Evolutionary conservation across 2,113 vertebrate species (phyloP), one percentile per base, ranked within the genome.

Genomic region (Alethe castanea): DNA sequence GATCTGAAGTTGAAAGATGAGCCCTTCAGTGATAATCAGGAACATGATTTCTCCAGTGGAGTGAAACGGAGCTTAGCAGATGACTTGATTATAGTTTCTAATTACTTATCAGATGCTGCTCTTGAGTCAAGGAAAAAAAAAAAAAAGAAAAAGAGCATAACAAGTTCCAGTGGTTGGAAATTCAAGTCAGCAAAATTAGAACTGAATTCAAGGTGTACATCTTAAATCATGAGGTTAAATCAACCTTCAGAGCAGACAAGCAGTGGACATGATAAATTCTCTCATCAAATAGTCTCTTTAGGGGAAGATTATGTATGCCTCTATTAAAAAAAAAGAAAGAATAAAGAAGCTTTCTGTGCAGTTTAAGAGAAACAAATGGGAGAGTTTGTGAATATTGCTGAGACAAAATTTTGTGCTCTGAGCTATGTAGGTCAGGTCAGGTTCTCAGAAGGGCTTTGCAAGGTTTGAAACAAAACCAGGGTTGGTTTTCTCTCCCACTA

Each of bases 101-200:
- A 92, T 96, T 92, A 65, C 76, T 82, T 67, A 76, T 62, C 90
- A 90, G 69, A 78, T 81, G 47, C 73, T 86, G 78, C 47, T 95
- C 78, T 42, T 31, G 44, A 90, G 53, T 62, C 20, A 71, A 57
- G 17, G 0, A 13, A 7, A 90, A 70, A 56, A 50, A 56, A 48
- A 78, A 26, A 53, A 11, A 52, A 16, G 40, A 64, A 36, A 26
- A 33, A 31, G 4, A 12, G 2, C 25, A 66, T 8, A 50, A 13
- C 24, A 77, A 44, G 54, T 74, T 88, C 56, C 40, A 90, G 61
- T 6, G 54, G 31, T 17, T 94, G 72, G 52, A 86, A 80, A 80
- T 65, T 28, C 31, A 73, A 80, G 50, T 86, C 71, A 86, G 56
- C 16, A 9, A 70, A 92, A 88, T 73, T 66, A 88, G 47, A 86